Conservation (phyloP, 2,797 vertebrate genomes). For the Pangasius macronema region DNA sequence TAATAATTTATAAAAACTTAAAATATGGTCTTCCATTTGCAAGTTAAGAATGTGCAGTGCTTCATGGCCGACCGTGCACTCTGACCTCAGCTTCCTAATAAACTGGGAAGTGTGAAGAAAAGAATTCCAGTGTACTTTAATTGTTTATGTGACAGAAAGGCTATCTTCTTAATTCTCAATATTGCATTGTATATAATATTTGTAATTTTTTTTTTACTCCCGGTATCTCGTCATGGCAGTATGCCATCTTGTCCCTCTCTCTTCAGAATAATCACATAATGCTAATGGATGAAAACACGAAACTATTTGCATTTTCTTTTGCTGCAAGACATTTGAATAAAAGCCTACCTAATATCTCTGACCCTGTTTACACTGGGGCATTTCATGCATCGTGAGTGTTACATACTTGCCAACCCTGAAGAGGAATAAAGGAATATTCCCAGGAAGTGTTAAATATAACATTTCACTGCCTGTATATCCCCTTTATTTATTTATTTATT, state of each 20-base stretch:
- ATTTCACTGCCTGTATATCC: neutral
- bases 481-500: neutral
- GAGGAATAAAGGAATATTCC: neutral
- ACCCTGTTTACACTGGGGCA: neutral
- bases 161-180: neutral
- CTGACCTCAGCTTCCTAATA: neutral
- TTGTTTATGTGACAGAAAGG: neutral
- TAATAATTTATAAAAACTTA: neutral
- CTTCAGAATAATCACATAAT: neutral
- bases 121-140: neutral
- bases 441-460: neutral
- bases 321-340: neutral
- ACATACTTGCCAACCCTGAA: neutral
- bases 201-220: no score
- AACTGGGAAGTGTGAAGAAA: neutral
- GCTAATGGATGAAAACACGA: neutral
- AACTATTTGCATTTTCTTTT: neutral
- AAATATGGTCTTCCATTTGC: neutral
- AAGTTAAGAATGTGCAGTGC: neutral
- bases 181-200: neutral
- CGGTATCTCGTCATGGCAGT: neutral
- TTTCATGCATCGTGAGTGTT: neutral
- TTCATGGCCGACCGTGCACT: neutral
- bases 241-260: neutral
- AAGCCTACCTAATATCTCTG: neutral